Evolutionary conservation across 2,113 vertebrate genomes (phyloP), one percentile per base, ranked within the genome.

Genomic region (Brachypteracias leptosomus): DNA sequence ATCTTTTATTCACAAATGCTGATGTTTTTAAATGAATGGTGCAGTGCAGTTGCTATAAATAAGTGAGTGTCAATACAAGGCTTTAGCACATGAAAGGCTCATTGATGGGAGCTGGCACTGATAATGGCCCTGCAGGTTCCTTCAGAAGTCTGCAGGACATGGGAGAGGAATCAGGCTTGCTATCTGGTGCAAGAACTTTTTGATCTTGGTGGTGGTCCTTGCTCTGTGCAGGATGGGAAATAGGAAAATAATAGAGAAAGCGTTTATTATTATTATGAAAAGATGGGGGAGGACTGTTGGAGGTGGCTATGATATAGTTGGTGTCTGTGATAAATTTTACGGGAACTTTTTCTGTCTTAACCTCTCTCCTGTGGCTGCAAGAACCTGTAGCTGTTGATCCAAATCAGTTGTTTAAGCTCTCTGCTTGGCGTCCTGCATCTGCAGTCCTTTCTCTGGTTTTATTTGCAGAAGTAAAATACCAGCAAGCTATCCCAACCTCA

Each of bases 1-100:
- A 61, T 93, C 82, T 92, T 92, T 97, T 91, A 89, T 96, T 93
- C 95, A 79, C 92, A 84, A 92, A 97, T 85, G 94, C 89, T 94
- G 93, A 88, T 93, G 91, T 89, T 88, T 96, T 95, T 97, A 88
- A 97, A 94, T 93, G 94, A 95, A 95, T 85, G 95, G 95, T 94
- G 93, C 94, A 88, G 88, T 91, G 90, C 96, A 90, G 88, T 93
- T 77, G 90, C 95, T 96, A 96, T 97, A 97, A 97, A 97, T 96
- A 97, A 97, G 92, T 49, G 62, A 87, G 80, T 96, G 96, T 96
- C 95, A 91, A 92, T 97, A 97, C 15, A 3, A 95, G 80, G 79
- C 88, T 95, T 94, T 87, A 90, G 92, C 90, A 95, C 91, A 97
- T 97, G 95, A 97, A 97, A 97, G 95, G 71, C 93, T 94, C 35